Percentiles rank a stretch among this genome's conserved stretches.
phyloP scores from a whole-genome alignment of 2,888 invertebrate genomes.

The Agrotis clavis region DNA sequence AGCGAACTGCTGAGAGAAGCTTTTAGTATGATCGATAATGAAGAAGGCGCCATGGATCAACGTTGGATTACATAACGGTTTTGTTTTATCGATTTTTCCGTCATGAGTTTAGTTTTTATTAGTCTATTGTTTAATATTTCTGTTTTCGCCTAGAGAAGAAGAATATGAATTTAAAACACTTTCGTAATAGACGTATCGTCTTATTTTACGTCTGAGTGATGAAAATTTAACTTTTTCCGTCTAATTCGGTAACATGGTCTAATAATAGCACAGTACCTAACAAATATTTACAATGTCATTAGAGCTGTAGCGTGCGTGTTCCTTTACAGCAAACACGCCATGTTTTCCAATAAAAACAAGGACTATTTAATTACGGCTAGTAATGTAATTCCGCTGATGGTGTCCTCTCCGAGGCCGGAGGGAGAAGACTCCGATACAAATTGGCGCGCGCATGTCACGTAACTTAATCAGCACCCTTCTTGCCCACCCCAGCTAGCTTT shows the following conservation, averaged over 20 bases:
- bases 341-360: slow-evolving; percentile 79
- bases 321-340: slow-evolving; percentile 69
- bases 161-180: not conserved
- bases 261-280: slow-evolving; percentile 17
- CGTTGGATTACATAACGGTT: slow-evolving; percentile 50
- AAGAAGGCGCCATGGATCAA: slow-evolving; percentile 65
- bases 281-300: slow-evolving; percentile 47
- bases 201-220: not conserved
- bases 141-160: slow-evolving; percentile 8
- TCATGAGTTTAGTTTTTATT: slow-evolving; percentile 34
- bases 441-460: slow-evolving; percentile 88
- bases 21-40: slow-evolving; percentile 78
- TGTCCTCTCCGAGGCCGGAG: slow-evolving; percentile 72
- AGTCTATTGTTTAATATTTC: slow-evolving; percentile 27
- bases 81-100: slow-evolving; percentile 51
- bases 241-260: slow-evolving; percentile 10
- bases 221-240: slow-evolving; percentile 11
- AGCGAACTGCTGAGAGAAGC: slow-evolving; percentile 83
- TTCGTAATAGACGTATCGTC: too few relatives aligned
- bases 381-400: slow-evolving; percentile 84
- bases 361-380: slow-evolving; percentile 83
- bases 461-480: slow-evolving; percentile 87
- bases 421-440: slow-evolving; percentile 82
- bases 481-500: slow-evolving; percentile 68
- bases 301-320: slow-evolving; percentile 44